These are phyloP conservation scores for Seriola dumerili DNA, from an alignment of 2,113 vertebrate species.

Conservation along the genomic window DNA sequence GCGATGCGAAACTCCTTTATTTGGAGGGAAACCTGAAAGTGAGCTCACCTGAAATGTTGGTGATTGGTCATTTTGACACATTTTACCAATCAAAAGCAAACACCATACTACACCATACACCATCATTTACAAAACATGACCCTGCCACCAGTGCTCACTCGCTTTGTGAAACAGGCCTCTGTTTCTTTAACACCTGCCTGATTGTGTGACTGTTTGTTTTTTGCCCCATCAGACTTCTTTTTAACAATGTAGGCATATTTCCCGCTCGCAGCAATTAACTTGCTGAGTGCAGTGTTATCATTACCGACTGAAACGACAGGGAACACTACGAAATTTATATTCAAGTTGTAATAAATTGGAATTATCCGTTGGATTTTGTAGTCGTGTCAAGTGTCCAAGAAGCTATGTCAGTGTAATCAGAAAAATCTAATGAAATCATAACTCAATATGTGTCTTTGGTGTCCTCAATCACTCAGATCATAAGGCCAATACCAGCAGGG, in stretches of 20 bases:
- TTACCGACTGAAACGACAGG: neutral
- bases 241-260: neutral
- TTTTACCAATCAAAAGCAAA: neutral
- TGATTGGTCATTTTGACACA: neutral
- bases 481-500: conserved; percentile 18
- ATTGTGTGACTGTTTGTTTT: neutral
- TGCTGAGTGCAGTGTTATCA: neutral
- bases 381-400: neutral
- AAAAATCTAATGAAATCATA: conserved; percentile 4
- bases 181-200: neutral
- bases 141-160: neutral
- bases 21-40: neutral
- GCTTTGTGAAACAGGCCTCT: neutral
- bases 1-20: too few species aligned
- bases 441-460: conserved; percentile 34
- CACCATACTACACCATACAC: neutral
- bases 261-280: neutral
- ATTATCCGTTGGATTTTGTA: neutral
- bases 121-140: too few species aligned
- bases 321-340: neutral
- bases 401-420: neutral
- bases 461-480: conserved; percentile 36
- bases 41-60: neutral
- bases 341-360: neutral
- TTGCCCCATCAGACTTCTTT: neutral